Evolutionary conservation across 2,113 vertebrate species (phyloP).

Genomic region (Megaceryle maxima): DNA sequence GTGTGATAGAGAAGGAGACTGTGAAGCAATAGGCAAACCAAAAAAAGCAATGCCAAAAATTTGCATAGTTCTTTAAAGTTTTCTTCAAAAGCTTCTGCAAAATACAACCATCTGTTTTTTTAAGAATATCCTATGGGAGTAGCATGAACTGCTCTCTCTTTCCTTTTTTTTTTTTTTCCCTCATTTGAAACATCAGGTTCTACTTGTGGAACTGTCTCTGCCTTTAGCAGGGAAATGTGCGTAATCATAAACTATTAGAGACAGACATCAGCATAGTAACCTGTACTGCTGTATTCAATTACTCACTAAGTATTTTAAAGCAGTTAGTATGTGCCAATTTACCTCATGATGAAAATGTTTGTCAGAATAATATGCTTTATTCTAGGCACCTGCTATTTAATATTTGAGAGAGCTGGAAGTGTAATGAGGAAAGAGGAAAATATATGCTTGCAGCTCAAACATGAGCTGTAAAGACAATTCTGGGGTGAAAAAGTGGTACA

Average conservation of each 20-base stretch:
- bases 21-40: conserved; percentile 55
- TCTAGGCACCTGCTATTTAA: conserved; percentile 53
- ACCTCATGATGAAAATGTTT: conserved; percentile 56
- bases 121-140: conserved; percentile 12
- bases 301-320: conserved; percentile 31
- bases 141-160: conserved; percentile 8
- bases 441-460: conserved; percentile 1
- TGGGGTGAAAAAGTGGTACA: conserved; percentile 14
- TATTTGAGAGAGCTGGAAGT: conserved; percentile 27
- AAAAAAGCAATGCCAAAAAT: conserved; percentile 64
- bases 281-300: conserved; percentile 53
- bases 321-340: conserved; percentile 37
- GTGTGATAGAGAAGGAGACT: conserved; percentile 49
- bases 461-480: conserved; percentile 21
- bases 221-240: conserved; percentile 6
- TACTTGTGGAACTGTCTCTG: neutral
- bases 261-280: conserved; percentile 57
- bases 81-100: conserved; percentile 41
- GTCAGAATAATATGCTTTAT: conserved; percentile 58
- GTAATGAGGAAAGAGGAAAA: conserved; percentile 38
- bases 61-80: conserved; percentile 71
- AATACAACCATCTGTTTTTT: conserved; percentile 37
- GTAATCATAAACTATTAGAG: conserved; percentile 45
- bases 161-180: neutral
- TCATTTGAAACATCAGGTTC: neutral